Conservation (phyloP, 2,113 vertebrate species). For the Protobothrops mucrosquamatus region DNA sequence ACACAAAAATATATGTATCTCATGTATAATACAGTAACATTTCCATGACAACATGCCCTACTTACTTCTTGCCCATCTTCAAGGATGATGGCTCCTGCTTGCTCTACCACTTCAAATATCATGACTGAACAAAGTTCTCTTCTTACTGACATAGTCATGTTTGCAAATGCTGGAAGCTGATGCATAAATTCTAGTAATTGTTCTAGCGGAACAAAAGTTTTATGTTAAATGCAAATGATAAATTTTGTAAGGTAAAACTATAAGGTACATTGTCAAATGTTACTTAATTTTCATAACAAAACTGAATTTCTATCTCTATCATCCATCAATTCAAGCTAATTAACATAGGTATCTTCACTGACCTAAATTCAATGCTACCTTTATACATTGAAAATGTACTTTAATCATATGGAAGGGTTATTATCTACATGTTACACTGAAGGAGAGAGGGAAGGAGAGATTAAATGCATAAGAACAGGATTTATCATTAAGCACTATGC, state of each 20-base stretch:
- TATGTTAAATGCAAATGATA: neutral
- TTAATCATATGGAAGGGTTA: neutral
- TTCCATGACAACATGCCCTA: neutral
- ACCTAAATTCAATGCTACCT: neutral
- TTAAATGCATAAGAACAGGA: neutral
- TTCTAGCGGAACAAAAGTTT: conserved; percentile 71
- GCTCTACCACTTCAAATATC: conserved; percentile 96
- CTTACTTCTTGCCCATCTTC: conserved; percentile 89
- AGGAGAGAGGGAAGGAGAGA: neutral
- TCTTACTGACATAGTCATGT: conserved; percentile 98
- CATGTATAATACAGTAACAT: neutral
- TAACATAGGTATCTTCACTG: neutral
- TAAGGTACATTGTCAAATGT: neutral
- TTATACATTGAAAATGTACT: neutral
- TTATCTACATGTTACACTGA: neutral
- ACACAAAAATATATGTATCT: neutral
- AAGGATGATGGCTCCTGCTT: conserved; percentile 86
- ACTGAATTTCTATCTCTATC: neutral
- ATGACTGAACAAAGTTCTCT: conserved; percentile 94
- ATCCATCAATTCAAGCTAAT: neutral
- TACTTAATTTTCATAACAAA: neutral
- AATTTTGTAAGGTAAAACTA: neutral
- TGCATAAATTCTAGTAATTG: conserved; percentile 97
- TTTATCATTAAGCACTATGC: neutral
- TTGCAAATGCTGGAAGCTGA: conserved; percentile 94